These are phyloP conservation scores for Psilopogon haemacephalus DNA, from an alignment of 2,113 vertebrate species.

Conservation along the genomic window DNA sequence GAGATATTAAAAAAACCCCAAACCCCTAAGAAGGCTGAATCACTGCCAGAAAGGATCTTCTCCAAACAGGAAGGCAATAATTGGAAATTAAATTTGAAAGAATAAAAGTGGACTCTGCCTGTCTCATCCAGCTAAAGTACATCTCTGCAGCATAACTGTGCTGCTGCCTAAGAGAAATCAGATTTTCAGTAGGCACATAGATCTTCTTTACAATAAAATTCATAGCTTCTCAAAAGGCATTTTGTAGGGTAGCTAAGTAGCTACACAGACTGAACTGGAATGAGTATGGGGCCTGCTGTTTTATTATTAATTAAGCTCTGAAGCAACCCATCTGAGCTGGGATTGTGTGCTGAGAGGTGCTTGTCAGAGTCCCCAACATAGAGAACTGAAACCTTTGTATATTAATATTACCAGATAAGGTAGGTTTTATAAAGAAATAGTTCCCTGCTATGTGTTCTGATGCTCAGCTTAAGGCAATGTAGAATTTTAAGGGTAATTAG, in stretches of 20 bases:
- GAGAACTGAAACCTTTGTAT: not conserved
- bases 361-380: not conserved
- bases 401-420: not conserved
- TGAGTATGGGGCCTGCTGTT: not conserved
- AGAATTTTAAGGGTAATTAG: not conserved
- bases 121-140: not conserved
- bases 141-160: not conserved
- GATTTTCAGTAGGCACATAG: not conserved
- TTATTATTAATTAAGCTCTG: not conserved
- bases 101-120: not conserved
- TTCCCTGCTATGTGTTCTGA: not conserved
- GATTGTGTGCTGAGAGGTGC: not conserved
- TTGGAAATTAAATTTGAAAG: not conserved
- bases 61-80: not conserved
- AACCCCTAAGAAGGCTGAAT: not conserved
- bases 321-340: not conserved
- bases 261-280: not conserved
- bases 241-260: not conserved
- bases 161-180: not conserved
- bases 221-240: not conserved
- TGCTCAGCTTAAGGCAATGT: not conserved
- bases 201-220: not conserved
- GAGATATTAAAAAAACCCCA: not conserved
- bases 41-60: not conserved
- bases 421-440: not conserved